Percentiles rank a stretch among this genome's conserved stretches.
Evolutionary conservation across 2,888 invertebrate species (phyloP).

Genomic region (Eumacrocentrus americanus): DNA sequence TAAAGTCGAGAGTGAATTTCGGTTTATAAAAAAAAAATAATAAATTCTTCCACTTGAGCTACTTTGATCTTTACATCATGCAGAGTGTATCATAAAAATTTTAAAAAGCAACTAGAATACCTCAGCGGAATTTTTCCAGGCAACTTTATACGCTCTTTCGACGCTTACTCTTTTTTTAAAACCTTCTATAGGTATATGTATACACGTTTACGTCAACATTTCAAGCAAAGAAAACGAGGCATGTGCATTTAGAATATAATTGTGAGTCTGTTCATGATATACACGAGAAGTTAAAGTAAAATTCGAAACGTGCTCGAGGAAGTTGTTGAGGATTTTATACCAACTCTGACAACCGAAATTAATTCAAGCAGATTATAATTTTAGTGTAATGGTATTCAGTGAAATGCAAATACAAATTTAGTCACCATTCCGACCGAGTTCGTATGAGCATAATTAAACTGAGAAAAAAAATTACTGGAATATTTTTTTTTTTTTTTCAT

Average conservation of each 20-base stretch:
- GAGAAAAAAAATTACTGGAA: neutral
- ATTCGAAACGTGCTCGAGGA: too few relatives aligned
- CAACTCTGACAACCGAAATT: neutral
- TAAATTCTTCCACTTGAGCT: neutral
- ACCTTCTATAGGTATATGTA: neutral
- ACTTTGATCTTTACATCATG: neutral
- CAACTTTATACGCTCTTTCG: neutral
- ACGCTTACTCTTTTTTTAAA: neutral
- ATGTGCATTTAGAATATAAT: neutral
- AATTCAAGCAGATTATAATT: neutral
- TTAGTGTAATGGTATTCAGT: neutral
- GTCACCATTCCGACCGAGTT: too few relatives aligned
- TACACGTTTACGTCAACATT: neutral
- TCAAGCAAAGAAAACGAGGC: slow-evolving; percentile 4
- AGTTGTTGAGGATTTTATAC: too few relatives aligned
- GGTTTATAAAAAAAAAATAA: too few relatives aligned
- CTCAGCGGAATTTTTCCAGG: neutral
- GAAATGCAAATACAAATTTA: too few relatives aligned
- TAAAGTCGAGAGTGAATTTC: neutral
- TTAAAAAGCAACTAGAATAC: neutral
- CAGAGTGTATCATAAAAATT: neutral
- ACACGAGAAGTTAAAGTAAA: neutral
- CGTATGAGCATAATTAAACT: neutral
- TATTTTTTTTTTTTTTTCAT: too few relatives aligned
- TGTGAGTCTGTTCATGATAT: neutral